Conservation (phyloP, 2,113 vertebrate genomes). For the Syngnathus typhle region DNA sequence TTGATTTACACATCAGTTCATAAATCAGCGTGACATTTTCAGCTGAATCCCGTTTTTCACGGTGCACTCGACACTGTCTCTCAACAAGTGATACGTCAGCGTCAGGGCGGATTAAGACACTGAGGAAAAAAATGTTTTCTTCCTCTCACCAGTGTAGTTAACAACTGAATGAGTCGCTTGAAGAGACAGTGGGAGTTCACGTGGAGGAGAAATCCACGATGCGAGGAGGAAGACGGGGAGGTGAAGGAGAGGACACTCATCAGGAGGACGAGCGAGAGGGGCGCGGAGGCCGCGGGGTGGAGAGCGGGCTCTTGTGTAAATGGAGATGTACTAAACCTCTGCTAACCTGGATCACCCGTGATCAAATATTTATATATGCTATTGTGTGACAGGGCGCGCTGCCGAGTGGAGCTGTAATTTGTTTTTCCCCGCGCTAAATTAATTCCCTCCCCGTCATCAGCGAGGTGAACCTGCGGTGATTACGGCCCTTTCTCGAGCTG, state of each 20-base stretch:
- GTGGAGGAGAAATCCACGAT: conserved; percentile 22
- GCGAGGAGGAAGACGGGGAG: conserved; percentile 47
- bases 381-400: conserved; percentile 64
- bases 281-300: conserved; percentile 49
- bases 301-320: conserved; percentile 69
- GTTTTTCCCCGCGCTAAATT: conserved; percentile 73
- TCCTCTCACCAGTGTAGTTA: conserved; percentile 5
- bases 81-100: conserved; percentile 53
- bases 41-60: conserved; percentile 65
- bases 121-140: conserved; percentile 3
- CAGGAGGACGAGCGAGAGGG: conserved; percentile 51
- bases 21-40: conserved; percentile 63
- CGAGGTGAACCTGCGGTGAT: conserved; percentile 57
- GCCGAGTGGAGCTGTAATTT: conserved; percentile 67
- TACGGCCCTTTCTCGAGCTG: conserved; percentile 49
- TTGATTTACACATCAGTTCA: conserved; percentile 53
- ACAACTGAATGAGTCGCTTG: conserved; percentile 24
- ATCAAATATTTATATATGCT: conserved; percentile 82
- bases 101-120: conserved; percentile 51
- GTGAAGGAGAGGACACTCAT: conserved; percentile 59
- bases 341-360: conserved; percentile 70
- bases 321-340: conserved; percentile 75
- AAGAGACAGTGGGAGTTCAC: conserved; percentile 22
- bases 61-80: conserved; percentile 47
- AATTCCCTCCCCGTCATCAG: conserved; percentile 72